Percentiles rank a stretch among this genome's conserved stretches.
Conservation (phyloP, 2,797 vertebrate species). For the Sorex maritimensis region DNA sequence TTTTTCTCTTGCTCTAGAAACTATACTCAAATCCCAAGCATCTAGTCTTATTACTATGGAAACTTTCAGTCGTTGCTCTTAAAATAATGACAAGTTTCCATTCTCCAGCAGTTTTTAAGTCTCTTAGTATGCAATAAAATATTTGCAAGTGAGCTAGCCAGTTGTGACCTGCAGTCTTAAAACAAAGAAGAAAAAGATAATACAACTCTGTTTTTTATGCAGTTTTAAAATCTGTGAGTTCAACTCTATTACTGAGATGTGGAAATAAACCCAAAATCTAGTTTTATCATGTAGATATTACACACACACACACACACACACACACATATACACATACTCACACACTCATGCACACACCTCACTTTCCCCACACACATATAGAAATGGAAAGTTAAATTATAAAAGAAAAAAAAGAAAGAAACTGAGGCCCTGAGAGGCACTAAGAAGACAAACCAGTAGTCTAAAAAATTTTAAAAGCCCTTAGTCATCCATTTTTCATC, state of each 20-base stretch:
- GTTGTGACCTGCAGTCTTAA: neutral
- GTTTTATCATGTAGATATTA: neutral
- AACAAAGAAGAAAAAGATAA: slow-evolving; percentile 4
- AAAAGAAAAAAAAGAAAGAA: slow-evolving; percentile 3
- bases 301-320: no score
- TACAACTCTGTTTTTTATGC: neutral
- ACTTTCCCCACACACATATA: neutral
- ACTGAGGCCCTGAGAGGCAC: neutral
- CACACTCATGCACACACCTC: no score
- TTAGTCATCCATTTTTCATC: slow-evolving; percentile 5
- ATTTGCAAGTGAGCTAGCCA: no score
- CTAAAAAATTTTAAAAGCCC: neutral
- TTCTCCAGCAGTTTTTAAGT: neutral
- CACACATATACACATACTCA: neutral
- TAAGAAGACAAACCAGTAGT: neutral
- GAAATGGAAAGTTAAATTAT: neutral
- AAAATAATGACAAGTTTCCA: slow-evolving; percentile 43
- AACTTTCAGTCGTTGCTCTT: neutral
- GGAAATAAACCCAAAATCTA: neutral
- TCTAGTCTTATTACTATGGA: neutral
- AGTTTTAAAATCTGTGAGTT: slow-evolving; percentile 15
- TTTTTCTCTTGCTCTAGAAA: slow-evolving; percentile 27
- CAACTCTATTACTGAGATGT: neutral
- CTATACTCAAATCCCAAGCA: slow-evolving; percentile 36
- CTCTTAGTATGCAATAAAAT: no score